phyloP scores from a whole-genome alignment of 2,888 invertebrate species.

The Onchidella celtica region DNA sequence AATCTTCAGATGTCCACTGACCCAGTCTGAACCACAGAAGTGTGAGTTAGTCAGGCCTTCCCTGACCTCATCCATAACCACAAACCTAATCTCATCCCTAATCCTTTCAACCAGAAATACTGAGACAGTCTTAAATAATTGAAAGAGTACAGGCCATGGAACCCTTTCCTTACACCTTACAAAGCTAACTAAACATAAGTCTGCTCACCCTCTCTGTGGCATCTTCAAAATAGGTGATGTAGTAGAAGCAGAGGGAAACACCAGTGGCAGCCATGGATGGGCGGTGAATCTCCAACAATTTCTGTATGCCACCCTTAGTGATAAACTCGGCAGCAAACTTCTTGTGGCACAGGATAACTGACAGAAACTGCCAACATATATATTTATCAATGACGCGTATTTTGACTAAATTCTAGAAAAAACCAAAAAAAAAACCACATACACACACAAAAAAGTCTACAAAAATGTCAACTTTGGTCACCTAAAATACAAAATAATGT shows the following conservation, averaged over 20 bases:
- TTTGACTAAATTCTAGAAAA: background rate
- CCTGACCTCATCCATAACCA: no score
- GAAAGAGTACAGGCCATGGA: no score
- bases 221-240: constrained; percentile 97
- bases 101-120: no score
- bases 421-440: background rate
- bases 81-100: no score
- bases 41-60: no score
- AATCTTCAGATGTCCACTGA: no score
- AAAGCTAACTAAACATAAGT: no score
- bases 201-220: constrained; percentile 93
- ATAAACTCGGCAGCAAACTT: constrained; percentile 98
- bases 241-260: constrained; percentile 97
- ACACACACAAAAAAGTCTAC: background rate
- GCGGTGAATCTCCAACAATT: constrained; percentile 92
- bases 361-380: constrained; percentile 86
- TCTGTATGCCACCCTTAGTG: constrained; percentile 91
- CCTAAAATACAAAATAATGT: no score
- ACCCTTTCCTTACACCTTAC: no score
- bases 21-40: no score
- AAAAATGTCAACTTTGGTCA: background rate
- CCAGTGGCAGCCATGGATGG: constrained; percentile 98
- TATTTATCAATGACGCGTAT: background rate
- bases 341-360: constrained; percentile 97
- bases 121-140: no score